Base-by-base conservation (phyloP, 2,888 invertebrate genomes). In the Drosophila parthenogenetica region DNA sequence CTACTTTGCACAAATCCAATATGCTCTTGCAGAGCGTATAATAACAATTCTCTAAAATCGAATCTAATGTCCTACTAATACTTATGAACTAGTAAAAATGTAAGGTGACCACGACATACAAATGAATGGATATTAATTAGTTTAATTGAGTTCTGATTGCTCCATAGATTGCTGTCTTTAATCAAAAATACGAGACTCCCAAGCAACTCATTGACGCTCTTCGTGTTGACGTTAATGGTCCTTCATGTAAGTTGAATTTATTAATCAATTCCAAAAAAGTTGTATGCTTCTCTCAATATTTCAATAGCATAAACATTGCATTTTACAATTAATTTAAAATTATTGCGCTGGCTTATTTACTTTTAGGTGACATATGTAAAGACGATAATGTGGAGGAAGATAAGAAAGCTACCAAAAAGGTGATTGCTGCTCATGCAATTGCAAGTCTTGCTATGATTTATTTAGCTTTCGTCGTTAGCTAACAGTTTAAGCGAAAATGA, bases 161-260 rank as follows among this genome's bases (percentile, higher is more conserved):
- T 3, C 2, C 5, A 17, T 17, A 59, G 59, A 1, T 59, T 1
- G 7, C 32, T n/a, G 32, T 42, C 3, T 14, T 13, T 3, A 42
- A 50, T 59, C 59, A 59, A n/a, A 59, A 59, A 13, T 59, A 59
- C n/a, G 49, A 49, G 5, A 49, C 39, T 11, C 59, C 59, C 1
- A 29, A 49, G 10, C 32, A 49, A 11, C 14, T 59, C 1, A 5
- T 58, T 5, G 40, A 42, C 11, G 32, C 49, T 14, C 1, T 53
- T 3, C 16, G 2, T 10, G 16, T 2, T 7, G 16, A 45, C 3
- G 22, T 51, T 8, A 39, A 45, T 14, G 45, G 45, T 8, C 29
- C 46, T 5, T 13, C 32, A 13, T n/a, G 61, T 61, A 54, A 61
- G 54, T 61, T 16, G 0, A 11, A 25, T 22, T 3, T 29, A 43